Evolutionary conservation across 2,113 vertebrate genomes (phyloP), one percentile per base, ranked within the genome.

Genomic region (Tauraco erythrolophus): DNA sequence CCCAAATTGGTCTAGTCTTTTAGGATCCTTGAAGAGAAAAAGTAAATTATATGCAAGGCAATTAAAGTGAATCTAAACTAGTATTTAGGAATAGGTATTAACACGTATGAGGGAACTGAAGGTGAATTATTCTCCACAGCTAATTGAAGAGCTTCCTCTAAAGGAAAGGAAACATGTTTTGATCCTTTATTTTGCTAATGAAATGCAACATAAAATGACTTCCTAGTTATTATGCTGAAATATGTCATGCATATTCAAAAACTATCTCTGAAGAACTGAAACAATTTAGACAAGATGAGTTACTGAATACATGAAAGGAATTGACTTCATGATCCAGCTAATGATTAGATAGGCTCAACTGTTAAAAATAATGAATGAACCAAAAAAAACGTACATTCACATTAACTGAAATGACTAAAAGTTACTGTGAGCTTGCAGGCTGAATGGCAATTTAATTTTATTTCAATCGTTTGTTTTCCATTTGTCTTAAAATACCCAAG

Each of bases 221-320:
- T 96, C 92, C 94, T 94, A 88, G 87, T 96, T 97, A 94, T 95
- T 96, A 97, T 92, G 81, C 86, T 69, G 95, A 87, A 95, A 94
- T 81, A 62, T 58, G 74, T 91, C 87, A 97, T 97, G 91, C 92
- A 97, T 97, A 97, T 97, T 97, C 95, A 97, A 78, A 94, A 95
- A 84, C 57, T 75, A 79, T 94, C 95, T 97, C 96, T 23, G 74
- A 96, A 94, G 96, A 95, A 96, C 92, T 85, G 89, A 94, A 97
- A 97, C 77, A 83, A 96, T 96, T 96, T 97, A 94, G 91, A 80
- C 74, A 95, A 96, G 91, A 96, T 92, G 92, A 95, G 80, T 92
- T 94, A 88, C 87, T 80, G 95, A 96, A 95, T 87, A 89, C 84
- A 96, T 95, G 84, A 96, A 97, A 97, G 80, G 92, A 91, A 95